phyloP scores from a whole-genome alignment of 1,140 invertebrate genomes.

The Drosophila ficusphila region DNA sequence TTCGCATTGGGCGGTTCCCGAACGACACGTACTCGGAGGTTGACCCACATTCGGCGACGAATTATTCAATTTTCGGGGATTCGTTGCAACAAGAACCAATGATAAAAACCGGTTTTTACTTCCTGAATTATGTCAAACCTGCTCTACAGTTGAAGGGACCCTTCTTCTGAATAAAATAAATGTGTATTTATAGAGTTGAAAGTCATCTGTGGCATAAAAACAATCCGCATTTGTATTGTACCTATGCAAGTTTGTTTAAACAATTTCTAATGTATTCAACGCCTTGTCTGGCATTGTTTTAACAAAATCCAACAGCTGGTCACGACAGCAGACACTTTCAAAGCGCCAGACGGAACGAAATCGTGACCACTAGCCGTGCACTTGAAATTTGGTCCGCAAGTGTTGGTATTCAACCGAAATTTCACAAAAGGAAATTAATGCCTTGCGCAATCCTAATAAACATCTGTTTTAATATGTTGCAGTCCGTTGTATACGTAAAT shows the following conservation, averaged over 20 bases:
- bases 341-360: slow-evolving; percentile 22
- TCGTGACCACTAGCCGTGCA: slow-evolving; percentile 62
- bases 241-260: slow-evolving; percentile 17
- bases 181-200: slow-evolving; percentile 49
- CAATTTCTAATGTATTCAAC: slow-evolving; percentile 31
- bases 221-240: not conserved
- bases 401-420: slow-evolving; percentile 11
- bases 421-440: slow-evolving; percentile 38
- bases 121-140: slow-evolving; percentile 41
- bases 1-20: slow-evolving; percentile 2
- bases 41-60: slow-evolving; percentile 58
- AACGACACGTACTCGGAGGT: slow-evolving; percentile 41
- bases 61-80: slow-evolving; percentile 68
- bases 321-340: slow-evolving; percentile 23
- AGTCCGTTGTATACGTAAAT: slow-evolving; percentile 20
- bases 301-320: slow-evolving; percentile 51
- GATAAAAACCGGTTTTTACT: slow-evolving; percentile 26
- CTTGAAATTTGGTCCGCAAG: slow-evolving; percentile 56
- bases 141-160: slow-evolving; percentile 29
- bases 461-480: slow-evolving; percentile 12
- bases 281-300: slow-evolving; percentile 43
- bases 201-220: slow-evolving; percentile 11
- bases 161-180: slow-evolving; percentile 18
- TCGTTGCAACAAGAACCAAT: slow-evolving; percentile 20
- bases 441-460: slow-evolving; percentile 53